Conservation (phyloP, 2,888 invertebrate genomes). For the Therioaphis trifolii region DNA sequence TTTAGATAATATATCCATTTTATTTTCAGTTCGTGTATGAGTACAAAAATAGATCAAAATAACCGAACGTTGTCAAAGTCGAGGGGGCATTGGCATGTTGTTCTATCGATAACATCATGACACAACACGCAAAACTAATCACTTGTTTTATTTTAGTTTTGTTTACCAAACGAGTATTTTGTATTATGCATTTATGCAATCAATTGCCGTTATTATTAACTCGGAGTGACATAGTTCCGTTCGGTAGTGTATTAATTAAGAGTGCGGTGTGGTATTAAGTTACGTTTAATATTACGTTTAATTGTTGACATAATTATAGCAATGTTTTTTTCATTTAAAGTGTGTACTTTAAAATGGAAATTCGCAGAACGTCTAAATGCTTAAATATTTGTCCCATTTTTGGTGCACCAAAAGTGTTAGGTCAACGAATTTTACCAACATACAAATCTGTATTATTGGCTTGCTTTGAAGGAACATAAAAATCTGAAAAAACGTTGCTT, state of each 20-base stretch:
- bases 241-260: no score
- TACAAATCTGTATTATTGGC: conserved; percentile 62
- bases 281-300: neutral
- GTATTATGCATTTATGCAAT: neutral
- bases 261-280: no score
- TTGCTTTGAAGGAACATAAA: conserved; percentile 1
- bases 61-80: neutral
- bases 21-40: neutral
- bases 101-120: neutral
- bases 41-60: neutral
- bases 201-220: neutral
- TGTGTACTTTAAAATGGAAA: neutral
- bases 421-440: conserved; percentile 45
- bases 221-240: neutral
- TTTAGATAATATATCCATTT: neutral
- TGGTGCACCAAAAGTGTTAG: neutral
- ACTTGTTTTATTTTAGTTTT: neutral
- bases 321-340: neutral
- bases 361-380: neutral
- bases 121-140: neutral
- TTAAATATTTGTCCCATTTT: neutral
- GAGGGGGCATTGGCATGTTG: neutral
- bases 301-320: conserved; percentile 4
- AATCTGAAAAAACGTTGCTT: conserved; percentile 38
- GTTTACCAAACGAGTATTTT: neutral